phyloP scores from a whole-genome alignment of 2,113 vertebrate genomes.

The Calonectris borealis region DNA sequence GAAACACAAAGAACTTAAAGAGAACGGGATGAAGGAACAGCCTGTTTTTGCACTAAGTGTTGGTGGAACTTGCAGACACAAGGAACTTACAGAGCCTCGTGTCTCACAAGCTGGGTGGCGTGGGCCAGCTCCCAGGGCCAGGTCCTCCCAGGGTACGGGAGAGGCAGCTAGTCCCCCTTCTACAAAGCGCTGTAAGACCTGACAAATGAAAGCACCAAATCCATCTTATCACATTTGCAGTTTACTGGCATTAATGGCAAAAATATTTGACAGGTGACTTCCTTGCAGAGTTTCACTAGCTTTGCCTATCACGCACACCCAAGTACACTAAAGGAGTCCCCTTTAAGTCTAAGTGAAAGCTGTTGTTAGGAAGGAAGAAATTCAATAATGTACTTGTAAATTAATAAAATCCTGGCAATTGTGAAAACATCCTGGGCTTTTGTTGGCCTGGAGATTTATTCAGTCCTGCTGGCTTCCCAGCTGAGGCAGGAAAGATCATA shows the following conservation, averaged over 20 bases:
- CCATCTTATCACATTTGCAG: background rate
- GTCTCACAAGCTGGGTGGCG: background rate
- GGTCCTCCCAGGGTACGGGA: too few relatives aligned
- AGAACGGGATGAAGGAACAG: background rate
- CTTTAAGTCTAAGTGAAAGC: background rate
- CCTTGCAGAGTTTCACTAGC: background rate
- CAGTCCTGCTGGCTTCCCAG: constrained; percentile 27
- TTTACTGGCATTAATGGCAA: background rate
- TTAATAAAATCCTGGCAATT: constrained; percentile 26
- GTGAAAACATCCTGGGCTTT: constrained; percentile 19
- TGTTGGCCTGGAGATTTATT: constrained; percentile 43
- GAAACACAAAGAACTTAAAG: background rate
- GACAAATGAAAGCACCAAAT: background rate
- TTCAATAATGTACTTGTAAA: constrained; percentile 5
- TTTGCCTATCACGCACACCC: background rate
- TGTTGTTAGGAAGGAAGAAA: background rate
- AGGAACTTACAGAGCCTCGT: background rate
- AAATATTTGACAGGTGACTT: background rate
- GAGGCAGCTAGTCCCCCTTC: background rate
- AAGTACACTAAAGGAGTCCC: background rate
- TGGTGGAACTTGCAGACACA: background rate
- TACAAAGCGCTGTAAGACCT: background rate
- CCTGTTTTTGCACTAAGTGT: background rate
- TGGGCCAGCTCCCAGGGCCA: background rate
- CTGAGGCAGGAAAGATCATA: constrained; percentile 40